Base-by-base conservation (phyloP, 2,797 vertebrate species). In the Orientallactaga sibirica region DNA sequence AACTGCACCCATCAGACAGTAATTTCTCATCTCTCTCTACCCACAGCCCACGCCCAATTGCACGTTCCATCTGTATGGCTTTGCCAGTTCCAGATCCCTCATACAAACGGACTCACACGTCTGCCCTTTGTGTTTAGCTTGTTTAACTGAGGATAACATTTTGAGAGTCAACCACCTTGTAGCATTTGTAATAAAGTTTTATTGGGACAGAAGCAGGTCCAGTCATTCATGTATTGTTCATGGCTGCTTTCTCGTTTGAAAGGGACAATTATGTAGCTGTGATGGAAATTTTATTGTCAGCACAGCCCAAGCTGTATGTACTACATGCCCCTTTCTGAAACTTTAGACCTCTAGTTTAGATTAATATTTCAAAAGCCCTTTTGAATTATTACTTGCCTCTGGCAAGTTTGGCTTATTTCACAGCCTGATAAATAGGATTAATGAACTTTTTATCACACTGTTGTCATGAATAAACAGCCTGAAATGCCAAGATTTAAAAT, bases 381-480 rank as follows among this genome's bases (percentile, higher is more conserved):
- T 86, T 74, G 74, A 66, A 48, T 74, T 90, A 73, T 61, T 75
- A 86, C 33, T 67, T 43, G 75, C 64, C 79, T 52, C 22, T 48
- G 52, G 85, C 70, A 77, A 88, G 90, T 93, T 94, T 94, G 82
- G 41, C 74, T 91, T 91, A 90, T 94, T 96, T 94, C 73, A 91
- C 61, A 83, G 29, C 58, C 76, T 77, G 75, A 82, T 79, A 95
- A 95, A 90, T 66, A 97, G 58, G 85, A 93, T 86, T 94, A 95
- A 96, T 86, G 86, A 96, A 43, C 71, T 95, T 68, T 94, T 92
- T 93, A 93, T 95, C 86, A 93, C 73, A 86, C 81, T 74, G 70
- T 79, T 88, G n/a, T 93, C 93, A 78, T 88, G 95, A 94, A 90
- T 92, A 95, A 94, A 94, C 79, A 95, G 55, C 7, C 43, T 14